A percentile compares a stretch with the other conserved stretches of the same genome.
Conservation (phyloP, 2,113 vertebrate species). For the Maccullochella peelii region DNA sequence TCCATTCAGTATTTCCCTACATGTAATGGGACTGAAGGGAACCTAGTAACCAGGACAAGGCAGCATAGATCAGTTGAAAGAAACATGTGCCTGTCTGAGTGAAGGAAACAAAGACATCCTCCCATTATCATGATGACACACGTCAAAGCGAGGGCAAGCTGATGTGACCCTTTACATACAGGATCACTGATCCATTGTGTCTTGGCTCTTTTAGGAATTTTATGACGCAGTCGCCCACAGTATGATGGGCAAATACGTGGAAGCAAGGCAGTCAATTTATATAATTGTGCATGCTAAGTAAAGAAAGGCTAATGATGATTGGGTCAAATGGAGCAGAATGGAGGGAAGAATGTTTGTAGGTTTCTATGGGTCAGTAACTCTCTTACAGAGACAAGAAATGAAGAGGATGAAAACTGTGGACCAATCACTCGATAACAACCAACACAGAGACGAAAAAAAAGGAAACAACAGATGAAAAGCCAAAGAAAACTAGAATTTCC, state of each 20-base stretch:
- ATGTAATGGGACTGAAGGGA: not conserved
- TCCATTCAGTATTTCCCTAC: not conserved
- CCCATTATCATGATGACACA: not conserved
- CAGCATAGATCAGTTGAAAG: not conserved
- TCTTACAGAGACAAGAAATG: not conserved
- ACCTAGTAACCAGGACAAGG: not conserved
- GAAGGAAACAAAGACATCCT: not conserved
- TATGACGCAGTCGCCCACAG: not conserved
- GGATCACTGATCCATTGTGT: conserved; percentile 18
- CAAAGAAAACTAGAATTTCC: not conserved
- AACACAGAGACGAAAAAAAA: not conserved
- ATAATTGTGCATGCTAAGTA: conserved; percentile 40
- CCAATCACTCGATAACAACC: not conserved
- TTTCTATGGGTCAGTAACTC: conserved; percentile 36
- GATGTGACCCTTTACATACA: conserved; percentile 10
- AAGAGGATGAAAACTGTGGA: not conserved
- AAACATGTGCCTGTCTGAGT: not conserved
- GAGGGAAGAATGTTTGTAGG: conserved; percentile 18
- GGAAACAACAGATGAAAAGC: not conserved
- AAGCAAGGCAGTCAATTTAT: conserved; percentile 33
- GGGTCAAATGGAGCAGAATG: conserved; percentile 47
- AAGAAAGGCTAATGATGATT: conserved; percentile 63
- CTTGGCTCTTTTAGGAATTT: conserved; percentile 22
- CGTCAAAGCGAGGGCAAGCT: not conserved
- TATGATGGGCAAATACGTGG: conserved; percentile 16